These are phyloP conservation scores for Rynchops niger DNA, from an alignment of 2,113 vertebrate genomes.

Conservation along the genomic window DNA sequence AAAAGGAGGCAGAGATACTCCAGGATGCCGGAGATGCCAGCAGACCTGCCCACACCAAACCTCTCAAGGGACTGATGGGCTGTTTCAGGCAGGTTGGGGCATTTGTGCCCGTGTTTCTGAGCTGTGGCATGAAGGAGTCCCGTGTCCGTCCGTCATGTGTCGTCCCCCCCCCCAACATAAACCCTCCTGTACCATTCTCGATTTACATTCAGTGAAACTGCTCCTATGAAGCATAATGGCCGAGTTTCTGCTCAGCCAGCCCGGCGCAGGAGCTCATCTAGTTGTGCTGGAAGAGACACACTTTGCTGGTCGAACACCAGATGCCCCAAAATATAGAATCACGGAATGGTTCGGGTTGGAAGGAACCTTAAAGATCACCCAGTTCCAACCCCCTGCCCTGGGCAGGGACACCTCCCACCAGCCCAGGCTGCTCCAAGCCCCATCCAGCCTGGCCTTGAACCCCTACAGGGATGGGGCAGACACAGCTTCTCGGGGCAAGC, in stretches of 20 bases:
- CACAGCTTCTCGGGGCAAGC: no score
- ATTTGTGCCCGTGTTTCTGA: not conserved
- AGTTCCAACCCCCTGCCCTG: no score
- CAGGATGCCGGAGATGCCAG: not conserved
- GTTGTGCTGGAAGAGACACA: not conserved
- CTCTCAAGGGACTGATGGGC: not conserved
- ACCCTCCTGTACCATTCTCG: not conserved
- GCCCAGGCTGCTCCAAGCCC: no score
- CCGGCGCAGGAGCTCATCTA: not conserved
- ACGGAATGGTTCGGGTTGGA: no score
- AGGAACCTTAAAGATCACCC: no score
- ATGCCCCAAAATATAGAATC: not conserved
- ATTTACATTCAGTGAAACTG: not conserved
- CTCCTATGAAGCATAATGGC: not conserved
- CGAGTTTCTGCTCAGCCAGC: not conserved
- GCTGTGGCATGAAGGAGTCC: not conserved
- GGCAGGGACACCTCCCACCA: no score
- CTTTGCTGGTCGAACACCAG: not conserved
- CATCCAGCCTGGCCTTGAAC: no score
- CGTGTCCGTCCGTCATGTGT: no score
- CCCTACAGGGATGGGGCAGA: no score
- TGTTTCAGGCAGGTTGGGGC: not conserved
- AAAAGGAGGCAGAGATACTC: not conserved
- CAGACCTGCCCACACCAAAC: not conserved
- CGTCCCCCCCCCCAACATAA: no score